Evolutionary conservation across 2,113 vertebrate species (phyloP).

Genomic region (Cyprinodon variegatus): DNA sequence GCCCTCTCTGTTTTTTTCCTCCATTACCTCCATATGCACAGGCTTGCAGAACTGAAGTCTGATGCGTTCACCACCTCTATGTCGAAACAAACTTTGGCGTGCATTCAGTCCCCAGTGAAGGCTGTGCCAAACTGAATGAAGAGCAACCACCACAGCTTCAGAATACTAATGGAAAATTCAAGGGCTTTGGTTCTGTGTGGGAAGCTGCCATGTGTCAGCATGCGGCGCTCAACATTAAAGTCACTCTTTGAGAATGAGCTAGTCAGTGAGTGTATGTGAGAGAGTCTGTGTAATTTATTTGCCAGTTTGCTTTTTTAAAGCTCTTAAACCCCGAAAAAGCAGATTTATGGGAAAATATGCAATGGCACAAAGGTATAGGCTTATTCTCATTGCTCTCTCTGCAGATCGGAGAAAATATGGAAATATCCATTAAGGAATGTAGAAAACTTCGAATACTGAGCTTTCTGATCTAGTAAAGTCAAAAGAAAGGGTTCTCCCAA

Average conservation of each 20-base stretch:
- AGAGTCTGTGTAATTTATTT: constrained; percentile 33
- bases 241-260: constrained; percentile 18
- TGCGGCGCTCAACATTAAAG: constrained; percentile 51
- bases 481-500: constrained; percentile 5
- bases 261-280: constrained; percentile 15
- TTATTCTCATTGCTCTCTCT: constrained; percentile 8
- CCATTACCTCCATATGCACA: constrained; percentile 48
- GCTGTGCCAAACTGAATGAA: constrained; percentile 54
- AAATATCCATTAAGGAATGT: constrained; percentile 25
- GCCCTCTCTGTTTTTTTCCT: constrained; percentile 41
- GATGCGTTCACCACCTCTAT: constrained; percentile 42
- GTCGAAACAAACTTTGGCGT: constrained; percentile 48
- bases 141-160: constrained; percentile 43
- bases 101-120: constrained; percentile 40
- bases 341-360: constrained; percentile 58
- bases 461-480: not conserved
- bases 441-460: constrained; percentile 15
- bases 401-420: constrained; percentile 27
- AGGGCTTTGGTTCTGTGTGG: constrained; percentile 63
- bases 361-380: constrained; percentile 25
- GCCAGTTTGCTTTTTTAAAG: constrained; percentile 52
- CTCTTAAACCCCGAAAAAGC: constrained; percentile 58
- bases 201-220: constrained; percentile 71
- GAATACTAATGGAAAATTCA: constrained; percentile 71
- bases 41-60: constrained; percentile 35